These are phyloP conservation scores for Danaus melanippus DNA, from an alignment of 1,140 invertebrate species.

Conservation along the genomic window DNA sequence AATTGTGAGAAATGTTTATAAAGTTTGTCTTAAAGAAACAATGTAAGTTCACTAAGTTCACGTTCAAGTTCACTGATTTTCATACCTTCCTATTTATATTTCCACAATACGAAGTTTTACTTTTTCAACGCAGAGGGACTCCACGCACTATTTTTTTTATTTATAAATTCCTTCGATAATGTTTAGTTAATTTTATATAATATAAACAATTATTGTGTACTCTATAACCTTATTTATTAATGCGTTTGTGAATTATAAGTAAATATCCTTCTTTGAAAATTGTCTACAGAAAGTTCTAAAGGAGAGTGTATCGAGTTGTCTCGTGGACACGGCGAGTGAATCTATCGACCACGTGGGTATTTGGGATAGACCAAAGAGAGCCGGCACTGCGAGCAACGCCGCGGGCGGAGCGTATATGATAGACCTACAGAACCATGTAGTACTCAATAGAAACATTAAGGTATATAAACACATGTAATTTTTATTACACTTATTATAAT, in stretches of 20 bases:
- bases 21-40: too few species aligned
- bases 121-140: too few species aligned
- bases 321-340: slow-evolving; percentile 54
- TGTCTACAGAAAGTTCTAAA: slow-evolving; percentile 51
- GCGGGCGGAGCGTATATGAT: slow-evolving; percentile 70
- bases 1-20: too few species aligned
- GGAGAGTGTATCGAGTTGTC: slow-evolving; percentile 64
- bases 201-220: too few species aligned
- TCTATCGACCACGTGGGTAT: slow-evolving; percentile 66
- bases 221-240: not conserved
- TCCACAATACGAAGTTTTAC: too few species aligned
- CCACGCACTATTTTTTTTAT: too few species aligned
- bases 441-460: slow-evolving; percentile 50
- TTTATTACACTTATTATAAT: not conserved
- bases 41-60: too few species aligned
- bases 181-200: too few species aligned
- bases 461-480: slow-evolving; percentile 20
- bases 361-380: slow-evolving; percentile 72
- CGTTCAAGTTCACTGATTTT: too few species aligned
- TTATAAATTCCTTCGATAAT: too few species aligned
- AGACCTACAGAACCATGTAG: slow-evolving; percentile 56
- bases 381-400: slow-evolving; percentile 28
- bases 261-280: slow-evolving; percentile 3
- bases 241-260: not conserved
- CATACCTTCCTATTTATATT: too few species aligned